Evolutionary conservation across 2,113 vertebrate species (phyloP), one percentile per base, ranked within the genome.

Genomic region (Dipodomys ordii): DNA sequence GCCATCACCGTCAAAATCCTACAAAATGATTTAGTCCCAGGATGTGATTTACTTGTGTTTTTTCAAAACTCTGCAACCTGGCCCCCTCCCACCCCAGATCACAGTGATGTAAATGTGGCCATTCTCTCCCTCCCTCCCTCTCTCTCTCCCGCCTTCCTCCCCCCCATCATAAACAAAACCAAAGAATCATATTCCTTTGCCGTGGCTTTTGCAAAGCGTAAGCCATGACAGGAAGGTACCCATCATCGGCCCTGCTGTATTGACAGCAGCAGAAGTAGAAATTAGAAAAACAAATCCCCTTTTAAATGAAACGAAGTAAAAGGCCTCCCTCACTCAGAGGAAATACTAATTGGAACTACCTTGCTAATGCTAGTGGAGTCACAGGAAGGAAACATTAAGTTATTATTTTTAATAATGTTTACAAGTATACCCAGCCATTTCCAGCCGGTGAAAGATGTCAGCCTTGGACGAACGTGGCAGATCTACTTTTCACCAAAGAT

Each of bases 331-430:
- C 96, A 94, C 98, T 98, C 97, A 95, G 97, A 98, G 98, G 98
- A 98, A 98, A 98, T 98, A 97, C 98, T 99, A 99, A 99, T 99
- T 99, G 98, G 98, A 98, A 98, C 98, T 98, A 98, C 98, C 99
- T 99, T 98, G 98, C 98, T 99, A 98, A 99, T 99, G 98, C 98
- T 97, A 96, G 98, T 97, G 53, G 97, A 98, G 98, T 98, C 98
- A 98, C 98, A 98, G 98, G 98, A 98, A 99, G 98, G 98, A 99
- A 99, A 98, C 99, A 99, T 99, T 98, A 98, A 99, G 99, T 99
- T 99, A 99, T 99, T 99, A 99, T 99, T 99, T 99, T 99, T 99
- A 99, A 99, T 99, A 99, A 99, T 99, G 99, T 99, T 99, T 99
- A 99, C 99, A 99, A 99, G 98, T 99, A 98, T 98, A 98, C 98